Conservation (phyloP, 2,113 vertebrate species). For the Scatophagus argus region DNA sequence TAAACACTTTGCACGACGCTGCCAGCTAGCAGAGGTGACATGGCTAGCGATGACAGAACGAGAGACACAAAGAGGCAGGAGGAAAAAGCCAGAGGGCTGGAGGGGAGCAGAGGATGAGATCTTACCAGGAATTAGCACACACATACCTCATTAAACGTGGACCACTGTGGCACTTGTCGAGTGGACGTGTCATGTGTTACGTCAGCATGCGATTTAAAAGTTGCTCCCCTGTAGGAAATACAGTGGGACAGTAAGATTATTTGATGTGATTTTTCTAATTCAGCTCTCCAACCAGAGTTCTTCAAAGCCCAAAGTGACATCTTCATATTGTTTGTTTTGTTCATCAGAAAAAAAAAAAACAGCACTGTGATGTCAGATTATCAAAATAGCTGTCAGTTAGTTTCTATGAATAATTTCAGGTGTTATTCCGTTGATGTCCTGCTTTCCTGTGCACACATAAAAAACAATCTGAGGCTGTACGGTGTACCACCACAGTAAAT, state of each 20-base stretch:
- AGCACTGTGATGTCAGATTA: too few species aligned
- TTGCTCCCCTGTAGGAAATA: neutral
- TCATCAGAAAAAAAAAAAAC: too few species aligned
- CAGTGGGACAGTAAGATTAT: too few species aligned
- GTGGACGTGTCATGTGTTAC: conserved; percentile 31
- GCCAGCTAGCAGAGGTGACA: conserved; percentile 42
- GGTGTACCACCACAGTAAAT: neutral
- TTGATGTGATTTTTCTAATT: too few species aligned
- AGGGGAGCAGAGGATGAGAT: neutral
- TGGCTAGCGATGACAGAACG: conserved; percentile 12
- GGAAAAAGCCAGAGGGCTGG: conserved; percentile 6
- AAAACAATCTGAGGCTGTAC: too few species aligned
- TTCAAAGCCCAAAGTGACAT: too few species aligned
- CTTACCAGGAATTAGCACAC: conserved; percentile 57
- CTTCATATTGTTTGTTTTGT: too few species aligned
- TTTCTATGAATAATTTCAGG: neutral
- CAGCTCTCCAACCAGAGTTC: too few species aligned
- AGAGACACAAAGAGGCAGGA: too few species aligned
- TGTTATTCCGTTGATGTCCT: neutral
- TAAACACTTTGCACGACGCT: conserved; percentile 53
- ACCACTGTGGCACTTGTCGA: conserved; percentile 23
- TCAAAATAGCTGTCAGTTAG: neutral
- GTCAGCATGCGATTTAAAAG: neutral
- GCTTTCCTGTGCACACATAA: too few species aligned
- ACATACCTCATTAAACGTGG: conserved; percentile 34